phyloP scores from a whole-genome alignment of 2,797 vertebrate species.

The Echiichthys vipera region DNA sequence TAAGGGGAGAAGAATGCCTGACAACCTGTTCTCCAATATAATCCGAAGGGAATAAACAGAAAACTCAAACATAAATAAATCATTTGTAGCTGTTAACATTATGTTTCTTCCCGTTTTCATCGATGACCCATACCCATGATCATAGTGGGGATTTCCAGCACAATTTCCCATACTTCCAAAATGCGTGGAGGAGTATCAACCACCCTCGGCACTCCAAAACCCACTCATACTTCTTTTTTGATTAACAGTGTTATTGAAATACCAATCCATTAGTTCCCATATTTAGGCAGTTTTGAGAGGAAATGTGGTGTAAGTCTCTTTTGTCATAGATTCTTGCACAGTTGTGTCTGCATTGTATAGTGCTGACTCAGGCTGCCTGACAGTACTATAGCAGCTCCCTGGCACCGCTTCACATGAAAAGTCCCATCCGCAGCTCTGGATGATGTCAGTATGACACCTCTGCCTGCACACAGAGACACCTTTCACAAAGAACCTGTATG shows the following conservation, averaged over 20 bases:
- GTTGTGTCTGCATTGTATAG: slow-evolving; percentile 53
- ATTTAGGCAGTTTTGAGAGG: slow-evolving; percentile 10
- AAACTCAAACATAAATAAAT: neutral
- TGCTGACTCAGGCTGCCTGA: slow-evolving; percentile 69
- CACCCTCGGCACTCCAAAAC: neutral
- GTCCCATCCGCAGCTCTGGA: slow-evolving; percentile 57
- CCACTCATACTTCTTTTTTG: neutral
- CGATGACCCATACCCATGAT: neutral
- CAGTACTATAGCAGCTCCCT: slow-evolving; percentile 60
- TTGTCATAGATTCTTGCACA: slow-evolving; percentile 46
- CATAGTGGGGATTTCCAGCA: neutral
- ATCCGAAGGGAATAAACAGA: neutral
- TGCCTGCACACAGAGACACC: slow-evolving; percentile 65
- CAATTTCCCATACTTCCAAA: neutral
- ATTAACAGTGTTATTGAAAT: neutral
- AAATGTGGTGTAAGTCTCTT: neutral
- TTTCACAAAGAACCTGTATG: slow-evolving; percentile 70
- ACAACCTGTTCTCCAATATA: neutral
- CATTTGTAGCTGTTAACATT: neutral
- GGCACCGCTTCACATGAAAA: slow-evolving; percentile 67
- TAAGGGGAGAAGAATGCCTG: too few relatives aligned
- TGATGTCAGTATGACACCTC: slow-evolving; percentile 75
- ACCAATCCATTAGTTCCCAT: neutral
- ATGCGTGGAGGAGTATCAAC: neutral
- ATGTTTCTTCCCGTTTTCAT: neutral